A percentile compares a stretch with the other conserved stretches of the same genome.
Conservation (phyloP, 2,888 invertebrate species). For the Leucophenga montana region DNA sequence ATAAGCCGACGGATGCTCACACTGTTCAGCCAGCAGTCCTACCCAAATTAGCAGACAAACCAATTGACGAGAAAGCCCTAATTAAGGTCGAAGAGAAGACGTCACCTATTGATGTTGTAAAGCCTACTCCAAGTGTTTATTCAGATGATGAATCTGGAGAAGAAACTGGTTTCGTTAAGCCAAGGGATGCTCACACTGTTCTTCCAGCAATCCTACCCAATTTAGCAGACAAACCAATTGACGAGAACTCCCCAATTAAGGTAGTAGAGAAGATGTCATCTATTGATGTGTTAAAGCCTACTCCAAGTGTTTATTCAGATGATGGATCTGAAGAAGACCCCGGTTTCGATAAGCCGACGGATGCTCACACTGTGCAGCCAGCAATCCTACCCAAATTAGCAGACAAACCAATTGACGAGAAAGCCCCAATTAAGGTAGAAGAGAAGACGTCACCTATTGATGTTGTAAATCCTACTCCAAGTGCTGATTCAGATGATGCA, state of each 20-base stretch:
- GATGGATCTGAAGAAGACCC: neutral
- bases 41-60: neutral
- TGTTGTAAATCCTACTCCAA: neutral
- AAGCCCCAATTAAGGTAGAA: neutral
- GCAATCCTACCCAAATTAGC: neutral
- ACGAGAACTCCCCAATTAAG: too few species aligned
- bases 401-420: neutral
- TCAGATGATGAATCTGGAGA: too few species aligned
- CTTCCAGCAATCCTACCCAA: too few species aligned
- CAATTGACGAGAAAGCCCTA: neutral
- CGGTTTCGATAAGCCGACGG: neutral
- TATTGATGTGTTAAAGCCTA: neutral
- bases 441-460: neutral
- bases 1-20: neutral
- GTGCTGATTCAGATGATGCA: too few species aligned
- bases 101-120: too few species aligned
- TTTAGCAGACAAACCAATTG: too few species aligned
- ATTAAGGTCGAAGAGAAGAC: too few species aligned
- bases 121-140: too few species aligned
- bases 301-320: constrained; percentile 5
- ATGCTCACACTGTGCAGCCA: neutral
- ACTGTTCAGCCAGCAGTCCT: neutral
- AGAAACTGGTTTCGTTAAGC: too few species aligned
- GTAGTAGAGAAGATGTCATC: too few species aligned
- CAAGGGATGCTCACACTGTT: too few species aligned